These are phyloP conservation scores for Scortum barcoo DNA, from an alignment of 2,113 vertebrate genomes.

Conservation along the genomic window DNA sequence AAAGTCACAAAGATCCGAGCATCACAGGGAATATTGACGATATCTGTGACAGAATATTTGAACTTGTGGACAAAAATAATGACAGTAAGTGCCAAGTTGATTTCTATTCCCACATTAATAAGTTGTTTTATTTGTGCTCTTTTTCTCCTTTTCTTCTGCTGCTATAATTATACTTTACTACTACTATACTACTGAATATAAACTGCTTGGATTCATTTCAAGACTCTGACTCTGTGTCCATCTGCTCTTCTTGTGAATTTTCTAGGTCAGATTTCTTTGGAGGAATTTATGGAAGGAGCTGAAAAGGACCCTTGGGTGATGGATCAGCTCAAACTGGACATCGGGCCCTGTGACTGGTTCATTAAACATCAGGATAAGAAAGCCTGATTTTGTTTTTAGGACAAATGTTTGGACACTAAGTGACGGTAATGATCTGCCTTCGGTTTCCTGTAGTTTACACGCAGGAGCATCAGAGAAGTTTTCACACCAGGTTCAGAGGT, in stretches of 20 bases:
- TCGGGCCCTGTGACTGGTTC: conserved; percentile 77
- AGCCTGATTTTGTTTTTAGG: neutral
- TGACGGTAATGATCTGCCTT: neutral
- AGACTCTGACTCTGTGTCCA: neutral
- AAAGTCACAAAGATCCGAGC: conserved; percentile 10
- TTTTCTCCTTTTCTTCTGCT: too few relatives aligned
- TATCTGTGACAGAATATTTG: conserved; percentile 82
- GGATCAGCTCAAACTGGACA: conserved; percentile 81
- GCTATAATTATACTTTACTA: neutral
- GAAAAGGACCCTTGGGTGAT: conserved; percentile 81
- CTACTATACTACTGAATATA: too few relatives aligned
- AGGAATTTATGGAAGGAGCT: conserved; percentile 82
- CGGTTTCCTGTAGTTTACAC: neutral
- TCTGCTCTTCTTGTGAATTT: neutral
- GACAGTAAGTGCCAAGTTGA: conserved; percentile 72
- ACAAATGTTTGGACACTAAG: neutral
- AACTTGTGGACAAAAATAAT: conserved; percentile 80
- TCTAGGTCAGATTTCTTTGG: conserved; percentile 79
- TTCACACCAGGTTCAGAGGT: neutral
- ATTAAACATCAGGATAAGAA: conserved; percentile 41
- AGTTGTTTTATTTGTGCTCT: too few relatives aligned
- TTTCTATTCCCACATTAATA: too few relatives aligned
- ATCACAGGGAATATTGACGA: conserved; percentile 34
- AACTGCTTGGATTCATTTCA: too few relatives aligned
- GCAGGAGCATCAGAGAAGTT: neutral